Conservation (phyloP, 2,113 vertebrate species). For the Amphiprion ocellaris region DNA sequence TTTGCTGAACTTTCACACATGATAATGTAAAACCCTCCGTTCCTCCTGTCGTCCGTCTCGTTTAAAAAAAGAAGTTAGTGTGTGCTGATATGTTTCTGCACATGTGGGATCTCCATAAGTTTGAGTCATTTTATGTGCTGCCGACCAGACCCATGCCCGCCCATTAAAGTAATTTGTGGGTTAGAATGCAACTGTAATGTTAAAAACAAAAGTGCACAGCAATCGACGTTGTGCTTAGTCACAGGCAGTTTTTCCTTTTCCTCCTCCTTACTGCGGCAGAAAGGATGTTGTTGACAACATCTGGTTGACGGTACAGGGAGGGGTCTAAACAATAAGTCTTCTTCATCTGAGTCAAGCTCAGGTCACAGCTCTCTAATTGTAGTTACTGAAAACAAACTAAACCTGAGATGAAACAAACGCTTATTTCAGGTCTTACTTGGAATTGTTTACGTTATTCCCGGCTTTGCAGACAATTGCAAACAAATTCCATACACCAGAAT, state of each 20-base stretch:
- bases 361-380: slow-evolving; percentile 58
- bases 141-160: slow-evolving; percentile 60
- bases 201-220: slow-evolving; percentile 76
- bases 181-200: slow-evolving; percentile 71
- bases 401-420: slow-evolving; percentile 29
- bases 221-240: slow-evolving; percentile 58
- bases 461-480: slow-evolving; percentile 5
- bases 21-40: slow-evolving; percentile 59
- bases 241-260: slow-evolving; percentile 35
- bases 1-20: slow-evolving; percentile 69
- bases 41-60: slow-evolving; percentile 43
- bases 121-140: slow-evolving; percentile 75
- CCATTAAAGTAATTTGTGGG: slow-evolving; percentile 78
- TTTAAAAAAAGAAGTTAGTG: slow-evolving; percentile 5
- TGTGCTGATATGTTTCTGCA: slow-evolving; percentile 62
- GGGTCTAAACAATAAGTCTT: slow-evolving; percentile 61
- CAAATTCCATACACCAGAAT: background rate
- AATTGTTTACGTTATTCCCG: slow-evolving; percentile 27
- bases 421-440: slow-evolving; percentile 23
- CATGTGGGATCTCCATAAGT: slow-evolving; percentile 77
- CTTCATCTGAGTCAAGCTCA: slow-evolving; percentile 58
- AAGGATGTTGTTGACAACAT: slow-evolving; percentile 67
- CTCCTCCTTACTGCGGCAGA: slow-evolving; percentile 14
- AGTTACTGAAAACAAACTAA: slow-evolving; percentile 41
- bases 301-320: slow-evolving; percentile 63